phyloP scores from a whole-genome alignment of 2,797 vertebrate genomes.

The Crocodylus rhombifer region DNA sequence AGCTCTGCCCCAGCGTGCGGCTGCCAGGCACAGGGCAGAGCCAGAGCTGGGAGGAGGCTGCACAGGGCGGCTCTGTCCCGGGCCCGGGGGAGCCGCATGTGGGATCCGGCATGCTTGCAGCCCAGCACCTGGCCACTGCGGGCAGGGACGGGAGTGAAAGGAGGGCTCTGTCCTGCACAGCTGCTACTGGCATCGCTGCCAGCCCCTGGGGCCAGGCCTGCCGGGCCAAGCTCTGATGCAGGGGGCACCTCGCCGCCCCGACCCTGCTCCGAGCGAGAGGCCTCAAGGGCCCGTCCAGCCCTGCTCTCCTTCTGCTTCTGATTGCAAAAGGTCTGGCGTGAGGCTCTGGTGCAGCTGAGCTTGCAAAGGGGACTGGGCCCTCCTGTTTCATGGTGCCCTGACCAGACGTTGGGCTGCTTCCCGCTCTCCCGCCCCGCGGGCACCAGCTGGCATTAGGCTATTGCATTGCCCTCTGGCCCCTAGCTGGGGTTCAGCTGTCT shows the following conservation, averaged over 20 bases:
- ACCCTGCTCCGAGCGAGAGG: background rate
- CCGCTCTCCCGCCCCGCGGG: no score
- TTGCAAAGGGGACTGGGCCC: background rate
- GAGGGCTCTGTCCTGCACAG: background rate
- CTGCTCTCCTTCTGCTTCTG: background rate
- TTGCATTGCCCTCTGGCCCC: no score
- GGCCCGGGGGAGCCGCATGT: background rate
- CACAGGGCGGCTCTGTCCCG: background rate
- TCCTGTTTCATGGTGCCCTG: background rate
- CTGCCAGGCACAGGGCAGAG: accelerated
- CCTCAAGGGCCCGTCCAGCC: background rate
- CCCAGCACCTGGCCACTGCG: background rate
- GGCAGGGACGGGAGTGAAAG: background rate
- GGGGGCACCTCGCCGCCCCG: no score
- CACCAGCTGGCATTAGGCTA: no score
- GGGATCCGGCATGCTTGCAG: background rate
- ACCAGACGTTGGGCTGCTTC: no score
- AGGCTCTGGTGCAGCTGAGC: background rate
- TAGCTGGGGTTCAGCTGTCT: no score
- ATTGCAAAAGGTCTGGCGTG: background rate
- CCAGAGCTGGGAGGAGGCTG: background rate
- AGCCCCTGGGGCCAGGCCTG: background rate
- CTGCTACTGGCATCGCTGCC: background rate
- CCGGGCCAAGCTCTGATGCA: accelerated
- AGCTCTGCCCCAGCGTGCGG: background rate